Evolutionary conservation across 2,888 invertebrate genomes (phyloP).

Genomic region (Pheosia tremula): DNA sequence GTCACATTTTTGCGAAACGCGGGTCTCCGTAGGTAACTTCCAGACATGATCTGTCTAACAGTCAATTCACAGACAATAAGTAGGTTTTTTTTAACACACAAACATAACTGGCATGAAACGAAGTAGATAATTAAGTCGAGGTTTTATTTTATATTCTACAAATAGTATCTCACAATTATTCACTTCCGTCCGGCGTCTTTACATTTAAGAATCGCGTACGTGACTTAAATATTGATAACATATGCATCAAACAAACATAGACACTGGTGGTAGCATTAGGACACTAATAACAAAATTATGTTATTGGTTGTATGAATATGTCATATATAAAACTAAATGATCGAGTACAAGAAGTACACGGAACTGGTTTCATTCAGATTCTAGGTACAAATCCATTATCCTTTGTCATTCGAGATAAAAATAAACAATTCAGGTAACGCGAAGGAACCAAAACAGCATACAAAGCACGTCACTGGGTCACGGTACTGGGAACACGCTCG

Average conservation of each 20-base stretch:
- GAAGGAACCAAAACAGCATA: slow-evolving; percentile 59
- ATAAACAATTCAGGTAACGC: slow-evolving; percentile 57
- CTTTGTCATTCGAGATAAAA: slow-evolving; percentile 36
- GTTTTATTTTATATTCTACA: slow-evolving; percentile 9
- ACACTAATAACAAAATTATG: background rate
- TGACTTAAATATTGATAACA: slow-evolving; percentile 15
- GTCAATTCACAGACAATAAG: background rate
- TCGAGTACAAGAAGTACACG: background rate
- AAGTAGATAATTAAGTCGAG: background rate
- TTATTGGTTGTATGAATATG: background rate
- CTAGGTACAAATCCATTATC: slow-evolving; percentile 4
- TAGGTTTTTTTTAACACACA: background rate
- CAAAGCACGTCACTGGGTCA: slow-evolving; percentile 74
- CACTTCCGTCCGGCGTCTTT: slow-evolving; percentile 18
- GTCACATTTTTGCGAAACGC: too few species aligned
- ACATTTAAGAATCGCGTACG: slow-evolving; percentile 18
- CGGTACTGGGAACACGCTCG: slow-evolving; percentile 62
- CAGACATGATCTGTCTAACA: background rate
- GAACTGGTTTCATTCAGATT: slow-evolving; percentile 3
- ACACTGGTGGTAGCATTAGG: slow-evolving; percentile 2
- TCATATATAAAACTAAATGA: background rate
- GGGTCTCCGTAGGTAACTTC: too few species aligned
- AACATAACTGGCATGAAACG: background rate
- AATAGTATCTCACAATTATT: slow-evolving; percentile 14
- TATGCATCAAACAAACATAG: background rate